phyloP scores from a whole-genome alignment of 2,113 vertebrate genomes.

The Acanthisitta chloris region DNA sequence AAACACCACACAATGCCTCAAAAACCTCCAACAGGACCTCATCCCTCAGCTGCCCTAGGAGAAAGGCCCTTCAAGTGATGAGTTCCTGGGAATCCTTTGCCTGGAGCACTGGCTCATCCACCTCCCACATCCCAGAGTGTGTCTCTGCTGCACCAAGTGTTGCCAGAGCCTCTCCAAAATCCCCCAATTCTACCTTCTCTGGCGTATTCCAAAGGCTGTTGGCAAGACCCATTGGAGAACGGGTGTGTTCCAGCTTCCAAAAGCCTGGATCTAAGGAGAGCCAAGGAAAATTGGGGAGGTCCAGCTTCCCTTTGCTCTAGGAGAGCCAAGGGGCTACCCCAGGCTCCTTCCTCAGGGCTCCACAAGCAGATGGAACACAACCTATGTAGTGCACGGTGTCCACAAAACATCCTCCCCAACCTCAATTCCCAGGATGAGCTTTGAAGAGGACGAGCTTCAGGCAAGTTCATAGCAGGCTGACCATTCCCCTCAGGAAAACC shows the following conservation, averaged over 20 bases:
- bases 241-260: background rate
- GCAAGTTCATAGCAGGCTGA: conserved; percentile 11
- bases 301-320: too few relatives aligned
- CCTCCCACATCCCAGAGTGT: conserved; percentile 6
- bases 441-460: conserved; percentile 16
- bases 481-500: conserved; percentile 23
- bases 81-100: background rate
- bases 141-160: background rate
- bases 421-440: too few relatives aligned
- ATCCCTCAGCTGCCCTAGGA: conserved; percentile 43
- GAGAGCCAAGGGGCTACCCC: too few relatives aligned
- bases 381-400: conserved; percentile 55
- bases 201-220: background rate
- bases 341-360: background rate
- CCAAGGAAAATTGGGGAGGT: too few relatives aligned
- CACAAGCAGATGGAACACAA: background rate
- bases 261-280: background rate
- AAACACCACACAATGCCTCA: conserved; percentile 61
- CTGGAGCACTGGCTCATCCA: conserved; percentile 24
- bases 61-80: conserved; percentile 44
- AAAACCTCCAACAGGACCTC: conserved; percentile 20
- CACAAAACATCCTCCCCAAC: background rate
- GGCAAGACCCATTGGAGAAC: background rate
- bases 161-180: background rate
- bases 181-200: background rate